Conservation (phyloP, 2,113 vertebrate genomes). For the Tyrannus savana region DNA sequence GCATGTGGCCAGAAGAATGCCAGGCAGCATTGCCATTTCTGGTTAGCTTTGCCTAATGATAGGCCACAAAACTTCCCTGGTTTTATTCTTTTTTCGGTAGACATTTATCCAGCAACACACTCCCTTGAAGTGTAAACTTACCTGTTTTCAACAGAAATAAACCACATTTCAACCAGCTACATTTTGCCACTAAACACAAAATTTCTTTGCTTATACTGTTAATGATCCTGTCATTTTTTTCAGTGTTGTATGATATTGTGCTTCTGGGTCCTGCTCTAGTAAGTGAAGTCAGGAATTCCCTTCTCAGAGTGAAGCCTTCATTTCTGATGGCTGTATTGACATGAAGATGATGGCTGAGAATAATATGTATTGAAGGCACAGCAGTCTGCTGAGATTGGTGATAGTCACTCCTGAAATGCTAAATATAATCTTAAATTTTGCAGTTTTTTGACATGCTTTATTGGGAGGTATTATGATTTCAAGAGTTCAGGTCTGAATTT, state of each 20-base stretch:
- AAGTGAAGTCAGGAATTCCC: conserved; percentile 74
- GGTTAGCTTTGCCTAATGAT: conserved; percentile 20
- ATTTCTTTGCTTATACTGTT: conserved; percentile 49
- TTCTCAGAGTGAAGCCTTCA: conserved; percentile 59
- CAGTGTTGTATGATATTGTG: conserved; percentile 47
- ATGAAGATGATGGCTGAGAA: conserved; percentile 72
- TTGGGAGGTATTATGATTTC: conserved; percentile 36
- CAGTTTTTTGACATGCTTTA: conserved; percentile 1
- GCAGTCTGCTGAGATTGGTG: conserved; percentile 63
- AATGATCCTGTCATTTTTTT: conserved; percentile 56
- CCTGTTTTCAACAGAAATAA: conserved; percentile 61
- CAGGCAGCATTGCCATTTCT: conserved; percentile 48
- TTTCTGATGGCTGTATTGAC: conserved; percentile 75
- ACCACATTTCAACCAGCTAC: conserved; percentile 57
- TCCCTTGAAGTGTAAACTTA: conserved; percentile 44
- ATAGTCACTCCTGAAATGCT: conserved; percentile 66
- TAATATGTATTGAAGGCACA: conserved; percentile 65
- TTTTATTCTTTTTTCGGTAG: conserved; percentile 58
- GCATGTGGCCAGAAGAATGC: conserved; percentile 1
- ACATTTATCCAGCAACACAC: conserved; percentile 35
- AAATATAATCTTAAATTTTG: conserved; percentile 48
- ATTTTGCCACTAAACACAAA: conserved; percentile 43
- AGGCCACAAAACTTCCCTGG: conserved; percentile 19
- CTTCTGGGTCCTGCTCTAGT: conserved; percentile 54
- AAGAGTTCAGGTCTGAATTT: conserved; percentile 35